Conservation (phyloP, 2,113 vertebrate species). For the Oenanthe oenanthe region DNA sequence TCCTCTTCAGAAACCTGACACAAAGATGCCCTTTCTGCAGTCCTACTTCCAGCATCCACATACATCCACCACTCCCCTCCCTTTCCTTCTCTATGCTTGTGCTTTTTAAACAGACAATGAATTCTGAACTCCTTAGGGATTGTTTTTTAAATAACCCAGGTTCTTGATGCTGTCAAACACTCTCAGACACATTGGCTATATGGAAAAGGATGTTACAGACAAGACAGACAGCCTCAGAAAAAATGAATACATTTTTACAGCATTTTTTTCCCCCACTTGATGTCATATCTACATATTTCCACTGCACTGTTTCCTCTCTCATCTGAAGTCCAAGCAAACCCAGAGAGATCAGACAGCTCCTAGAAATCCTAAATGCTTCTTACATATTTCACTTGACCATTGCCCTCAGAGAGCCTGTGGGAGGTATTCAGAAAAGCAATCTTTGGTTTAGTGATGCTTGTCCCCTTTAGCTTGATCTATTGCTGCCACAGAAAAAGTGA, state of each 20-base stretch:
- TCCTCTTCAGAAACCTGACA: neutral
- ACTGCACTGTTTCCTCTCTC: neutral
- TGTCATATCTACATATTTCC: neutral
- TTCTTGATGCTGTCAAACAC: neutral
- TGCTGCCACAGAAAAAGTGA: neutral
- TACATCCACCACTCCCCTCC: neutral
- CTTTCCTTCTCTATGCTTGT: neutral
- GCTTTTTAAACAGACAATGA: neutral
- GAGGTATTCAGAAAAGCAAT: slow-evolving; percentile 8
- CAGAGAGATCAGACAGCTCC: neutral
- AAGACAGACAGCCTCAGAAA: neutral
- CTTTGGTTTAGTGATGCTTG: slow-evolving; percentile 3
- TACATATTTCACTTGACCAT: neutral
- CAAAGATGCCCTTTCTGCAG: neutral
- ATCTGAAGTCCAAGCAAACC: neutral
- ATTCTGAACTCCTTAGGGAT: neutral
- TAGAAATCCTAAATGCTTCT: neutral
- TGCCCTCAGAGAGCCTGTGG: neutral
- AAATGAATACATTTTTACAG: neutral
- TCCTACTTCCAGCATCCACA: neutral
- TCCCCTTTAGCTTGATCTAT: neutral
- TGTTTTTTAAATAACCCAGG: neutral
- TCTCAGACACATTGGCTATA: neutral
- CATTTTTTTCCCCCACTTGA: neutral
- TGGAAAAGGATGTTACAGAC: neutral